Conservation (phyloP, 2,113 vertebrate genomes). For the Leiothrix lutea region DNA sequence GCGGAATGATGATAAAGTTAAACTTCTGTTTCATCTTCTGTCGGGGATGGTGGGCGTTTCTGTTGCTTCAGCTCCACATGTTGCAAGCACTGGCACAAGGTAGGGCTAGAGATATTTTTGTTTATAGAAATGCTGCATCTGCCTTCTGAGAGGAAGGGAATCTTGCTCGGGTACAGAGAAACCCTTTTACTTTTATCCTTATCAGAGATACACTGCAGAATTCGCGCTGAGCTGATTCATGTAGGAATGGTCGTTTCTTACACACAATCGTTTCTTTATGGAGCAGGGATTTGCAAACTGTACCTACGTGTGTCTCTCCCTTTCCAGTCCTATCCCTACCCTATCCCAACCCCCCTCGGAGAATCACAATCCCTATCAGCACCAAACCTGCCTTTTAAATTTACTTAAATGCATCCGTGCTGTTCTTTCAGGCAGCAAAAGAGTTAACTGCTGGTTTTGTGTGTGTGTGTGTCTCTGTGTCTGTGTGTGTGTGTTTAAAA, state of each 20-base stretch:
- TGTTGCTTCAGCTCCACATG: conserved; percentile 82
- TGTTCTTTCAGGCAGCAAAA: conserved; percentile 10
- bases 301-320: not conserved
- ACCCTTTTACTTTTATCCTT: conserved; percentile 20
- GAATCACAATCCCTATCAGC: not conserved
- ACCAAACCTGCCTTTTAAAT: not conserved
- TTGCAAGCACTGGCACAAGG: conserved; percentile 83
- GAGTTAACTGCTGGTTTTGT: conserved; percentile 55
- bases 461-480: not conserved
- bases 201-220: conserved; percentile 24
- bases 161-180: not conserved
- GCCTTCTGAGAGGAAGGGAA: not conserved
- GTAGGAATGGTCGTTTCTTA: not conserved
- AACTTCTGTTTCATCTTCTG: conserved; percentile 70
- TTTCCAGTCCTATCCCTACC: not conserved
- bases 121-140: conserved; percentile 51
- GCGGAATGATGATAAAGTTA: conserved; percentile 76
- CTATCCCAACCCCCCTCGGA: not conserved
- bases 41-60: conserved; percentile 81
- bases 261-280: conserved; percentile 27
- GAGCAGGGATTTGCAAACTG: not conserved
- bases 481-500: conserved; percentile 1
- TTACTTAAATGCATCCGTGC: not conserved
- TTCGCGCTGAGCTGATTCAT: not conserved
- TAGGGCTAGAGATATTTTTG: conserved; percentile 66